These are phyloP conservation scores for Tricholauxania praeusta DNA, from an alignment of 2,888 invertebrate species.

Conservation along the genomic window DNA sequence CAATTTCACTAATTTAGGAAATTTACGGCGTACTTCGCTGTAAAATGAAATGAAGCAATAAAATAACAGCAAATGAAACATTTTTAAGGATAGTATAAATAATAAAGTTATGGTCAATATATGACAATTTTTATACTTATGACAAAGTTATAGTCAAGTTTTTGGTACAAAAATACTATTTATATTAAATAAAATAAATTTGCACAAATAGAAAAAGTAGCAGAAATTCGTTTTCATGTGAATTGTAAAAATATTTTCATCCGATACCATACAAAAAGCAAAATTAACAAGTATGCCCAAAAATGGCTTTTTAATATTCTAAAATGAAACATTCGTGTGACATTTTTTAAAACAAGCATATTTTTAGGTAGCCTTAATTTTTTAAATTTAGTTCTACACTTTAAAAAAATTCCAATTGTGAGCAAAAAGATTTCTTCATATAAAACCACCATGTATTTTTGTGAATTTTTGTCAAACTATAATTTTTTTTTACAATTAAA, in stretches of 20 bases:
- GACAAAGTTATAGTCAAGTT: too few species aligned
- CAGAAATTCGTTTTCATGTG: slow-evolving; percentile 3
- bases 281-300: neutral
- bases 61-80: slow-evolving; percentile 12
- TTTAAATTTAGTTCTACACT: neutral
- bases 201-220: neutral
- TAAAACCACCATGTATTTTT: neutral
- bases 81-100: slow-evolving; percentile 4
- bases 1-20: slow-evolving; percentile 87
- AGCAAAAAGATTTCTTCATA: slow-evolving; percentile 25
- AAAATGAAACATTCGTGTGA: too few species aligned
- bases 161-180: too few species aligned
- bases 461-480: neutral
- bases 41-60: slow-evolving; percentile 53
- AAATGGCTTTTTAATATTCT: neutral
- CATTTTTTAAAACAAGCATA: slow-evolving; percentile 14
- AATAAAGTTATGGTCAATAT: slow-evolving; percentile 34
- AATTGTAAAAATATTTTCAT: neutral
- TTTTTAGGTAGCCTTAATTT: neutral
- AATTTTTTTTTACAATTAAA: slow-evolving; percentile 16
- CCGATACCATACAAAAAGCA: neutral
- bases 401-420: neutral
- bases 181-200: too few species aligned
- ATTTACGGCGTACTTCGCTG: slow-evolving; percentile 91
- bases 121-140: slow-evolving; percentile 7